Percentiles rank a stretch among this genome's conserved stretches.
Evolutionary conservation across 2,888 invertebrate genomes (phyloP).

Genomic region (Macrophya annulata): DNA sequence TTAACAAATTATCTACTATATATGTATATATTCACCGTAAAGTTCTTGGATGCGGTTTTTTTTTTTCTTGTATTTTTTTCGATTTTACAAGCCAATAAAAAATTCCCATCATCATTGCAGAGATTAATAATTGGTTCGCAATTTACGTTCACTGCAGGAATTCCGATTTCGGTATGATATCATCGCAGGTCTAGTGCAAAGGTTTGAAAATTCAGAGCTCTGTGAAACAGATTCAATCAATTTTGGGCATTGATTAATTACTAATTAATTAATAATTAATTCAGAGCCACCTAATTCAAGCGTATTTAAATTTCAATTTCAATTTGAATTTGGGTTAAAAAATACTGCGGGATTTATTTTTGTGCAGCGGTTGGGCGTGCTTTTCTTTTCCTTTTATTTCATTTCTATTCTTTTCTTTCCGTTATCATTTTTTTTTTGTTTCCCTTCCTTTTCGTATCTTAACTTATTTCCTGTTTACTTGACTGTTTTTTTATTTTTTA

Average conservation of each 20-base stretch:
- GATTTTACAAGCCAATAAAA: neutral
- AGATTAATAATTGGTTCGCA: neutral
- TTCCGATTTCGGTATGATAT: neutral
- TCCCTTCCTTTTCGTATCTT: neutral
- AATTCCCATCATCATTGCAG: constrained; percentile 13
- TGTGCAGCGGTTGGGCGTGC: constrained; percentile 54
- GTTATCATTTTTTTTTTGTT: too few relatives aligned
- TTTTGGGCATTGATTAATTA: constrained; percentile 42
- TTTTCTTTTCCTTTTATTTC: neutral
- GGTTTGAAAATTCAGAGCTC: constrained; percentile 27
- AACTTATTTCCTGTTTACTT: neutral
- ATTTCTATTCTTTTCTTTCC: neutral
- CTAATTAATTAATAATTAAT: constrained; percentile 39
- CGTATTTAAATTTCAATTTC: constrained; percentile 56
- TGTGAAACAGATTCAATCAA: constrained; percentile 40
- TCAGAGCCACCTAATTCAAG: constrained; percentile 59
- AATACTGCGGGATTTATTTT: constrained; percentile 59
- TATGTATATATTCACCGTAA: neutral
- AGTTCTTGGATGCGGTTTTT: neutral
- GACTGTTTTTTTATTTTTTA: neutral
- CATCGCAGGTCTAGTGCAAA: neutral
- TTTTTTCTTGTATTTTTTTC: neutral
- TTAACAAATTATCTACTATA: too few relatives aligned
- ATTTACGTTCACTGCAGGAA: neutral
- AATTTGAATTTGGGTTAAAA: constrained; percentile 57